A percentile compares a stretch with the other conserved stretches of the same genome.
Conservation (phyloP, 2,113 vertebrate genomes). For the Bujurquina vittata region DNA sequence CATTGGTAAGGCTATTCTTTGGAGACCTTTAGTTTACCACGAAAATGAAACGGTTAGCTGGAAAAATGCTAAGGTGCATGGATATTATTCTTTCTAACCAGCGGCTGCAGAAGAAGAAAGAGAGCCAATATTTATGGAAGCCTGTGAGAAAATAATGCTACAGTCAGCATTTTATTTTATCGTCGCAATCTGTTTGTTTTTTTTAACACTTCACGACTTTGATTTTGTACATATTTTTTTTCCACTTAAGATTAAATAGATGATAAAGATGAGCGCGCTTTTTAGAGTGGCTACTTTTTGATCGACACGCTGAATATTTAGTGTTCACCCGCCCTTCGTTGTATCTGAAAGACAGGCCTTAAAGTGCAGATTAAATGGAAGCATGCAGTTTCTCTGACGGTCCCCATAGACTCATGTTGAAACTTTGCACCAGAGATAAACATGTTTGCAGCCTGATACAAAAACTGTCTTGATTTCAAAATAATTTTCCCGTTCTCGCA, state of each 20-base stretch:
- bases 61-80: background rate
- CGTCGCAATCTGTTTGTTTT: background rate
- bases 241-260: background rate
- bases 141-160: background rate
- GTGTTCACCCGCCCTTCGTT: background rate
- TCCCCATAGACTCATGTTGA: background rate
- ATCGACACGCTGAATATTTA: background rate
- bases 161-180: background rate
- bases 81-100: background rate
- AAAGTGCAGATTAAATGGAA: background rate
- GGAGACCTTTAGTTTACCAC: background rate
- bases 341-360: background rate
- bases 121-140: background rate
- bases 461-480: background rate
- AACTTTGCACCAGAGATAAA: background rate
- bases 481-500: too few relatives aligned
- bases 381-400: background rate
- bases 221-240: background rate
- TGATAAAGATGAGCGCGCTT: background rate
- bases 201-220: background rate
- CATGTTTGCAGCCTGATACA: background rate
- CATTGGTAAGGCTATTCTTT: background rate
- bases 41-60: background rate
- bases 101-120: background rate
- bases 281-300: background rate